Evolutionary conservation across 1,140 invertebrate species (phyloP), one percentile per base, ranked within the genome.

Genomic region (Drosophila prosaltans): DNA sequence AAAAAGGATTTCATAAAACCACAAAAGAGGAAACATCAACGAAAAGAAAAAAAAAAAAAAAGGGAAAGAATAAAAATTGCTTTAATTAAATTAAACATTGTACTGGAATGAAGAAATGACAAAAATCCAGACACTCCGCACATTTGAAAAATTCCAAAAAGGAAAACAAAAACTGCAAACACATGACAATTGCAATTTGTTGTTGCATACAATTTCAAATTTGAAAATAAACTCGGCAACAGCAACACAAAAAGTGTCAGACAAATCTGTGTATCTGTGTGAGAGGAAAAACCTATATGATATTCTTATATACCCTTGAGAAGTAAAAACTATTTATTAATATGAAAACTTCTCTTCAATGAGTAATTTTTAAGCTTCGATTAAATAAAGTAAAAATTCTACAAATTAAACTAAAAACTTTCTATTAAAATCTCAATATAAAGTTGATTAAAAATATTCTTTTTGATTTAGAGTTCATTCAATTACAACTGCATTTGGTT

Each of bases 131-230:
- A 58, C 58, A 61, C 8, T 26, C 21, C 3, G 0, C 8, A 51
- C 45, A 51, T 51, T 8, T 8, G 21, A 26, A 51, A 51, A 51
- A 51, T 51, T 51, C 45, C 45, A 51, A 62, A 40, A 40, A 39
- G 11, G 10, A 21, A 30, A 40, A 68, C 72, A 75, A 72, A 36
- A 74, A 80, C 64, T 79, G 79, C 69, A 81, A 71, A 73, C 76
- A 80, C 77, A 80, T 84, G 73, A 80, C 81, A 84, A 70, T 72
- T 48, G 40, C 60, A 68, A 80, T 63, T 84, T 74, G 60, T 66
- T 80, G 67, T 30, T 48, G 74, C 72, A 73, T 60, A 70, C 72
- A 36, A 59, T 73, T 84, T 51, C 43, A 75, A 79, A 75, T 75
- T 83, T 79, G 55, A 82, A 82, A 79, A 81, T 81, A 81, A 74